Base-by-base conservation (phyloP, 2,888 invertebrate species). In the Therioaphis trifolii region DNA sequence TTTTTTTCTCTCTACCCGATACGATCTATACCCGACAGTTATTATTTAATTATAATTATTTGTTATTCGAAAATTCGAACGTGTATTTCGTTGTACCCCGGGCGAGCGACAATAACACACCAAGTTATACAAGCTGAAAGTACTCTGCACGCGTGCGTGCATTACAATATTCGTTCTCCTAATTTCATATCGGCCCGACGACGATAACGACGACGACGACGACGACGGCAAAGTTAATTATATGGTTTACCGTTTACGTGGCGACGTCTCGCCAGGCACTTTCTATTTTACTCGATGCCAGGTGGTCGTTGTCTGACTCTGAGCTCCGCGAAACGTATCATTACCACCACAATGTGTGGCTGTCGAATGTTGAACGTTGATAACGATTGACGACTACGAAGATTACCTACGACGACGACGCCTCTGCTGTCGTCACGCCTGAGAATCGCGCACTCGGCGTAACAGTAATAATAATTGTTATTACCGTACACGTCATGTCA, bases 221-320 rank as follows among this genome's bases (percentile, higher is more conserved):
- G 5, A 27, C 27, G 27, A 4, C 61, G 63, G 15, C 61, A 61
- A 61, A 76, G 75, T 76, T 76, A 76, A 76, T 76, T 76, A 76
- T 46, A 76, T 35, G 35, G 4, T 35, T 5, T 35, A 35, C 35
- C 35, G 35, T 35, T 7, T 18, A 21, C 35, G 35, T 18, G 49
- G 7, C 49, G 29, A 29, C 46, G 58, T 75, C 58, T 75, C 24
- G 15, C 15, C 15, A 4, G 14, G 21, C 40, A 24, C 77, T 68
- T 78, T 78, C 66, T 78, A 78, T 68, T 66, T 66, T 78, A 78
- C 18, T 12, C 52, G 52, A 18, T 5, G 35, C 66, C 77, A 18
- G 61, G 43, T 18, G 58, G 49, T 11, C 29, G n/a, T n/a, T n/a
- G 27, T 11, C 18, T 7, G 49, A 12, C 35, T 11, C 55, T 21